Evolutionary conservation across 1,140 invertebrate genomes (phyloP), one percentile per base, ranked within the genome.

Genomic region (Carposina sasakii): DNA sequence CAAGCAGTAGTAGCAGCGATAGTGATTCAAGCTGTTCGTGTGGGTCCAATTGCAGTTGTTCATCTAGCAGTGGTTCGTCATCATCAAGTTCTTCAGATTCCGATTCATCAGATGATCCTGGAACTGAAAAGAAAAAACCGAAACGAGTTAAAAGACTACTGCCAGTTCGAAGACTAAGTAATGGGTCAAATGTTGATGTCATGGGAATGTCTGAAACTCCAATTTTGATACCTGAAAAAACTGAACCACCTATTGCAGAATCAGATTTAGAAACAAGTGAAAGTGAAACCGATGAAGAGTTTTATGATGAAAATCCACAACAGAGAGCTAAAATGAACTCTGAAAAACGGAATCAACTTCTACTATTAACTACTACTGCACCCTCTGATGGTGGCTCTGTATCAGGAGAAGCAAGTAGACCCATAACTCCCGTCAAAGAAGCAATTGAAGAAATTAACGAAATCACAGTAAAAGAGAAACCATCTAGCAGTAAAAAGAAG

Each of bases 201-300:
- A 85, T 85, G 64, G 74, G 79, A 19, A 81, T 83, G 57, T 82
- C 84, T 15, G 82, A 86, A 53, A 85, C 81, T 9, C 72, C 77
- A 13, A 55, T 81, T 50, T 64, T 84, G 45, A 60, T 84, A 43
- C 71, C 76, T 22, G 79, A 85, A 56, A 74, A 78, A 54, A 67
- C 68, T 21, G 88, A 89, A 57, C 78, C 81, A 6, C 84, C 85
- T 6, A 88, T 93, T 31, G 81, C 86, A 20, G 94, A 95, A 78
- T 93, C 92, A 0, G 94, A 96, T 70, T 85, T 95, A 9, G 92
- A 94, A 52, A 95, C 93, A 0, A 90, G 91, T 19, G 91, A 95
- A 70, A 92, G 93, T 22, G 92, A 93, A 31, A 94, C 93, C 1
- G 94, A 95, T 71, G 93, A 94, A 81, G 92, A 94, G 57, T 95